Evolutionary conservation across 2,797 vertebrate genomes (phyloP).

Genomic region (Platalea minor): DNA sequence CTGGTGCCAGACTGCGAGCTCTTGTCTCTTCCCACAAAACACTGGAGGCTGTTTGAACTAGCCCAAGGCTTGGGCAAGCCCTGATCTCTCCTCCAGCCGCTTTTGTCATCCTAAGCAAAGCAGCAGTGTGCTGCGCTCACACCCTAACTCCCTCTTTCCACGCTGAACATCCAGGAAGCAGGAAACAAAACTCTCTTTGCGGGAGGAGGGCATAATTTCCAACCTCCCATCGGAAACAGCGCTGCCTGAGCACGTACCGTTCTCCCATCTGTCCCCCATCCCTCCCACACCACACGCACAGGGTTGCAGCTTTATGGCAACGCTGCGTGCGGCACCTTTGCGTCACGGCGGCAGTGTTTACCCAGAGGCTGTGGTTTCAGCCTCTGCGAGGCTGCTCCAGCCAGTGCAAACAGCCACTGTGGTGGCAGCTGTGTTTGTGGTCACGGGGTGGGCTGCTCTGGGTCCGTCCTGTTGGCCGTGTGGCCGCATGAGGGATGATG

Average conservation of each 20-base stretch:
- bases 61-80: background rate
- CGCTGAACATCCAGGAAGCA: background rate
- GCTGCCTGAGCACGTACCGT: background rate
- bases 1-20: background rate
- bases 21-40: background rate
- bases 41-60: background rate
- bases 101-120: background rate
- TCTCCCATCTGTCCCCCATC: background rate
- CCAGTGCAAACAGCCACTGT: background rate
- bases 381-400: background rate
- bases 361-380: background rate
- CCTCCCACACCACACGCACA: background rate
- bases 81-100: background rate
- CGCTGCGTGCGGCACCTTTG: accelerated
- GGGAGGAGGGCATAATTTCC: background rate
- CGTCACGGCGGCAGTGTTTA: background rate
- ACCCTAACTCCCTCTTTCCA: background rate
- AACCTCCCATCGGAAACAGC: background rate
- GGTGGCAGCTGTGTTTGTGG: background rate
- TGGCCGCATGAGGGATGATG: accelerated
- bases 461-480: background rate
- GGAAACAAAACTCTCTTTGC: background rate
- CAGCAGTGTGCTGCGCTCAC: accelerated
- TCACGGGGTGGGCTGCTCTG: background rate
- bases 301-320: accelerated